Base-by-base conservation (phyloP, 1,140 invertebrate genomes). In the Colletes latitarsis region DNA sequence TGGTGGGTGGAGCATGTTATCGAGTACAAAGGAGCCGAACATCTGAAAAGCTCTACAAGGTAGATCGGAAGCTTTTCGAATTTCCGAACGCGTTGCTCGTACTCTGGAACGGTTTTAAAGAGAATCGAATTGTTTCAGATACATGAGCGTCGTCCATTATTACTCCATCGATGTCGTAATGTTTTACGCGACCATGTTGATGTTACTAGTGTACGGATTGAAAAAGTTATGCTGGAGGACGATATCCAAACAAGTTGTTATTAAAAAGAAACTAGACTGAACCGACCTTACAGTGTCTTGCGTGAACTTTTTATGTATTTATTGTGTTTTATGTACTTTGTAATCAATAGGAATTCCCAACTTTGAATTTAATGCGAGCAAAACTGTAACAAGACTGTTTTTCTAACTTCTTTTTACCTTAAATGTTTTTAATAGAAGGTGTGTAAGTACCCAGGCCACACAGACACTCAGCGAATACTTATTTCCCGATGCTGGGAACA, bases 1-100 rank as follows among this genome's bases (percentile, higher is more conserved):
- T 94, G 93, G 89, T 94, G 93, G 93, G 91, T 93, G 21, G 93
- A 94, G 83, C 93, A 94, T 79, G 90, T 94, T 8, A 90, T 93
- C n/a, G 89, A 92, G 64, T 86, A 94, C 77, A 89, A 86, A 39
- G 93, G 93, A 19, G 92, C 92, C 6, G 88, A 91, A 8, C 93
- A 94, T 81, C 83, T 94, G 3, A 92, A 93, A 71, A 92, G 89
- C 66, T 85, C 91, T 5, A 82, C 91, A 0, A 91, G 92, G 92
- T 92, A 85, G 0, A 14, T 4, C 3, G 6, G 30, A 53, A 55
- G 1, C 1, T 39, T 63, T 81, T 3, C 0, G 0, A 5, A 5
- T 9, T 8, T 15, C 4, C 14, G 1, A 8, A 60, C 69, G 53
- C 49, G 2, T 3, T 12, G 49, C 10, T 3, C 49, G 49, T 43